Percentiles rank a stretch among this genome's conserved stretches.
These are phyloP conservation scores for Chelonus formosanus DNA, from an alignment of 2,888 invertebrate genomes.

Conservation along the genomic window DNA sequence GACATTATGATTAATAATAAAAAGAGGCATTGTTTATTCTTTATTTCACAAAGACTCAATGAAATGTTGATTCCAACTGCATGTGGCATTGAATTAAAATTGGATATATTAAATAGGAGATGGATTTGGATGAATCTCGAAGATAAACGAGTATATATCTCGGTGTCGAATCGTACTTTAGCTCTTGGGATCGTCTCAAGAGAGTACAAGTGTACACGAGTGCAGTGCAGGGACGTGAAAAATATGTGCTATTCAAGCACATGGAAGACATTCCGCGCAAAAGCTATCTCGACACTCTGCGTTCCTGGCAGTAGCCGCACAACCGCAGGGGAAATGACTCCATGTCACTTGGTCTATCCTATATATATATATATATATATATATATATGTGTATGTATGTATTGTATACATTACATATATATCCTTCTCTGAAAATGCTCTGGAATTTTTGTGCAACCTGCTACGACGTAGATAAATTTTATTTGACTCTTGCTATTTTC, in stretches of 20 bases:
- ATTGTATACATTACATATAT: slow-evolving; percentile 36
- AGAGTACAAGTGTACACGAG: slow-evolving; percentile 12
- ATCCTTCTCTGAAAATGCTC: slow-evolving; percentile 48
- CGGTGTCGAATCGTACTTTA: slow-evolving; percentile 3
- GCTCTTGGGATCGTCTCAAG: slow-evolving; percentile 9
- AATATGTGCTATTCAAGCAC: slow-evolving; percentile 38
- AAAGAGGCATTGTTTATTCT: too few species aligned
- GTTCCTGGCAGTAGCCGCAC: slow-evolving; percentile 28
- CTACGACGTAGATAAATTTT: slow-evolving; percentile 55
- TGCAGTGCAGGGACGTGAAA: background rate
- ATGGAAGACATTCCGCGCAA: slow-evolving; percentile 29
- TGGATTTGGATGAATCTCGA: too few species aligned
- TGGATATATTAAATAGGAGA: too few species aligned
- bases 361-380: slow-evolving; percentile 7
- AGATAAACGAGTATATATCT: too few species aligned
- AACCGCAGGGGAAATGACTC: slow-evolving; percentile 19
- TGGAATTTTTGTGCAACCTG: slow-evolving; percentile 52
- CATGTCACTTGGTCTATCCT: slow-evolving; percentile 21
- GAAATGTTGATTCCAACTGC: too few species aligned
- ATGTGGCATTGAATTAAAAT: too few species aligned
- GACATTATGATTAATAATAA: too few species aligned
- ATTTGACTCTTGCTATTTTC: slow-evolving; percentile 38
- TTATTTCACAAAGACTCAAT: too few species aligned
- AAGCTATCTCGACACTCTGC: slow-evolving; percentile 31
- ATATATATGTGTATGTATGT: slow-evolving; percentile 1